phyloP scores from a whole-genome alignment of 1,140 invertebrate genomes.

The Magallana ariakensis region DNA sequence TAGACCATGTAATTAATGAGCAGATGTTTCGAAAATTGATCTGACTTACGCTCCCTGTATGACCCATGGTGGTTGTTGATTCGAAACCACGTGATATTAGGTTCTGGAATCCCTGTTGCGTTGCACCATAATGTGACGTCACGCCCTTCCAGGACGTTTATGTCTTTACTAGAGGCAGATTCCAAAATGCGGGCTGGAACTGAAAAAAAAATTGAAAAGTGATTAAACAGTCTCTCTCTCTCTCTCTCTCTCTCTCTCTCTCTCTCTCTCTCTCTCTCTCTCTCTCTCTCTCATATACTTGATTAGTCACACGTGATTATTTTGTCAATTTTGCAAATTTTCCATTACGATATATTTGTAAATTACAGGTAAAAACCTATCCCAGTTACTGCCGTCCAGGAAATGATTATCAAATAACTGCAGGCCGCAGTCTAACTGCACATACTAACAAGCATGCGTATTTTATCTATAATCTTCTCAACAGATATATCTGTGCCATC shows the following conservation, averaged over 20 bases:
- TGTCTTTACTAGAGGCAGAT: conserved; percentile 36
- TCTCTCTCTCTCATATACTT: background rate
- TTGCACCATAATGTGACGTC: conserved; percentile 67
- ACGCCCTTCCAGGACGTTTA: conserved; percentile 58
- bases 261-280: background rate
- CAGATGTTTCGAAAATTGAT: too few relatives aligned
- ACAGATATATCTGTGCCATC: background rate
- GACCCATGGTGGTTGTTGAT: background rate
- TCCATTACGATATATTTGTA: conserved; percentile 6
- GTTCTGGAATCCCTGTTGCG: conserved; percentile 67
- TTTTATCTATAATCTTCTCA: conserved; percentile 1
- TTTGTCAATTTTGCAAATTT: background rate
- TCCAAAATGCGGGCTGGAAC: conserved; percentile 54
- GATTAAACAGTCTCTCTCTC: background rate
- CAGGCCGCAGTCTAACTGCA: background rate
- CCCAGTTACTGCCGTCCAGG: background rate
- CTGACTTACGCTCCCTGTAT: too few relatives aligned
- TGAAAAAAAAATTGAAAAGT: background rate
- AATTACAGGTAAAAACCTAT: background rate
- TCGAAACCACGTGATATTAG: conserved; percentile 69
- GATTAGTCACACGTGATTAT: background rate
- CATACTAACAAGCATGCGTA: background rate
- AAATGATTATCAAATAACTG: conserved; percentile 21
- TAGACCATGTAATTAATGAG: too few relatives aligned
- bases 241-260: background rate